Evolutionary conservation across 2,113 vertebrate genomes (phyloP), one percentile per base, ranked within the genome.

Genomic region (Rhea pennata): DNA sequence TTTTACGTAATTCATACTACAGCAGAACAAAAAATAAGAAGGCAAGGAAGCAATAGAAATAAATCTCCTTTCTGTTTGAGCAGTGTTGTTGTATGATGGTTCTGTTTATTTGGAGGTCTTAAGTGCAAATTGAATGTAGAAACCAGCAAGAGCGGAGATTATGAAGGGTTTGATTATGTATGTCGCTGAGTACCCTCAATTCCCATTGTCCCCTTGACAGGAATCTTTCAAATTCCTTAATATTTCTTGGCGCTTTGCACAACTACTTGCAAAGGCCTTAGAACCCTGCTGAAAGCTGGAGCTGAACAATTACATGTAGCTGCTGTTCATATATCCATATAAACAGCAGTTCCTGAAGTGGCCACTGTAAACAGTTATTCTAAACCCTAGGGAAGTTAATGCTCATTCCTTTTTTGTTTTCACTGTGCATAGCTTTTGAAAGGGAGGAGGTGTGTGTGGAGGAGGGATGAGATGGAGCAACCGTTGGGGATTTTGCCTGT

Each of bases 41-140:
- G 24, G 12, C 65, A 78, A 78, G 86, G 39, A 92, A 93, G n/a
- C 62, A 67, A 27, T 50, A 0, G 3, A 95, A 93, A 85, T 76
- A 89, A 73, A 64, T 85, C 54, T 86, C 40, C 69, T 93, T 51
- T 84, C 62, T 82, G 31, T 86, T 26, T 59, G 65, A 96, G 42
- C 64, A 7, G 0, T 31, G 12, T 26, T 82, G 53, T 23, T 93
- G 15, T 19, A 48, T 7, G 74, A 92, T 36, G 62, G 26, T 21
- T 92, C 26, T 92, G 66, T 81, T 94, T 95, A 29, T 87, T 79
- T 91, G 40, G 64, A 36, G 33, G 64, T 83, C 89, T 92, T 85
- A 74, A 67, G 54, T 66, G 75, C 74, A 93, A 84, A 81, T 11
- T 54, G 46, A 66, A 42, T 73, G 22, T 51, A 83, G 70, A 90